These are phyloP conservation scores for Uloborus plumipes DNA, from an alignment of 2,888 invertebrate species.

Conservation along the genomic window DNA sequence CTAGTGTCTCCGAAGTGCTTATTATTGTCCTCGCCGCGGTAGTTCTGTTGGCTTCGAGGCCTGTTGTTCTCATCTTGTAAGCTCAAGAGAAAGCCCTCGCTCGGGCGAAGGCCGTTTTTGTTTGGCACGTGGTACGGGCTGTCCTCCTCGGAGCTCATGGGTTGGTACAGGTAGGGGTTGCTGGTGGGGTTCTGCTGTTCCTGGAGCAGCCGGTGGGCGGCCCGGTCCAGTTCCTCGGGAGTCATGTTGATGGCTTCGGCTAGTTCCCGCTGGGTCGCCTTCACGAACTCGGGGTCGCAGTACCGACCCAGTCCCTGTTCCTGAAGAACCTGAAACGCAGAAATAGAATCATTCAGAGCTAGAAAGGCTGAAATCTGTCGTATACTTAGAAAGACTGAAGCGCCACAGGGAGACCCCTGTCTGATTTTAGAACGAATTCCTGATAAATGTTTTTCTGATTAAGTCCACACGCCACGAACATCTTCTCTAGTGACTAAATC, in stretches of 20 bases:
- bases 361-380: too few relatives aligned
- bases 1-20: slow-evolving; percentile 40
- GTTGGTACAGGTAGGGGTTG: slow-evolving; percentile 49
- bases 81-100: slow-evolving; percentile 40
- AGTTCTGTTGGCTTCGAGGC: slow-evolving; percentile 46
- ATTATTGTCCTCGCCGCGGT: slow-evolving; percentile 17
- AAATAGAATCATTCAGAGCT: too few relatives aligned
- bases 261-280: slow-evolving; percentile 93
- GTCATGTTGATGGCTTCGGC: slow-evolving; percentile 97
- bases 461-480: too few relatives aligned
- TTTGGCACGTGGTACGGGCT: slow-evolving; percentile 25
- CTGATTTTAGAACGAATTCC: too few relatives aligned
- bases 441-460: too few relatives aligned
- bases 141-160: slow-evolving; percentile 11
- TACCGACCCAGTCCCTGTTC: slow-evolving; percentile 94
- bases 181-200: slow-evolving; percentile 63
- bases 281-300: slow-evolving; percentile 93
- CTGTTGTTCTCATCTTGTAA: slow-evolving; percentile 36
- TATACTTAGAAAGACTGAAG: too few relatives aligned
- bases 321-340: slow-evolving; percentile 81
- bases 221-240: slow-evolving; percentile 94
- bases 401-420: too few relatives aligned
- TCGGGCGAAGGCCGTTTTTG: slow-evolving; percentile 6
- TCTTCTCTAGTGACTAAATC: too few relatives aligned
- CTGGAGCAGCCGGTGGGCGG: slow-evolving; percentile 89